A percentile compares a stretch with the other conserved stretches of the same genome.
These are phyloP conservation scores for Schizothorax lantsangensis DNA, from an alignment of 2,797 vertebrate species.

Conservation along the genomic window DNA sequence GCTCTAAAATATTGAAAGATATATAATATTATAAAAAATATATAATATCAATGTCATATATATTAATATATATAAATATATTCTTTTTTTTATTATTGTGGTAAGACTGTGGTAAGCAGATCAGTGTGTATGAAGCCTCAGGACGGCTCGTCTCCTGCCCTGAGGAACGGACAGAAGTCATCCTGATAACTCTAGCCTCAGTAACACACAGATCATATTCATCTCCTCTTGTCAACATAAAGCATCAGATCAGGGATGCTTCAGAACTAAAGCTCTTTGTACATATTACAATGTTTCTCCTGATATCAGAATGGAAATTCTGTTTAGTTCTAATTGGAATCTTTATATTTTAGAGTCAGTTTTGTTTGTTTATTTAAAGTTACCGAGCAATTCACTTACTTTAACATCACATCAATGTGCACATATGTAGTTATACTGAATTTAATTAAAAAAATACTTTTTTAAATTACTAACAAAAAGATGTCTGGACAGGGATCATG, in stretches of 20 bases:
- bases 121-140: background rate
- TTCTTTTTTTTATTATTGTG: too few species aligned
- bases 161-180: background rate
- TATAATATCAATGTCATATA: too few species aligned
- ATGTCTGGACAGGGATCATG: too few species aligned
- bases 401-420: background rate
- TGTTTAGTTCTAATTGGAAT: background rate
- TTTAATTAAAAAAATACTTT: too few species aligned
- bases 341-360: background rate
- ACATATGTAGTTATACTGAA: too few species aligned
- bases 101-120: background rate
- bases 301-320: background rate
- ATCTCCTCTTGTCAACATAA: background rate
- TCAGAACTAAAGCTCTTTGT: background rate
- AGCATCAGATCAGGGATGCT: background rate
- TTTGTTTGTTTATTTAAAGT: background rate
- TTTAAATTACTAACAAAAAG: too few species aligned
- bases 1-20: too few species aligned
- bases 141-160: constrained; percentile 9
- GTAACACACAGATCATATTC: background rate
- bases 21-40: too few species aligned
- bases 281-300: background rate
- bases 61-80: too few species aligned
- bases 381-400: background rate
- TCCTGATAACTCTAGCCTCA: constrained; percentile 6